Percentiles rank a stretch among this genome's conserved stretches.
Conservation (phyloP, 2,888 invertebrate species). For the Platycheirus albimanus region DNA sequence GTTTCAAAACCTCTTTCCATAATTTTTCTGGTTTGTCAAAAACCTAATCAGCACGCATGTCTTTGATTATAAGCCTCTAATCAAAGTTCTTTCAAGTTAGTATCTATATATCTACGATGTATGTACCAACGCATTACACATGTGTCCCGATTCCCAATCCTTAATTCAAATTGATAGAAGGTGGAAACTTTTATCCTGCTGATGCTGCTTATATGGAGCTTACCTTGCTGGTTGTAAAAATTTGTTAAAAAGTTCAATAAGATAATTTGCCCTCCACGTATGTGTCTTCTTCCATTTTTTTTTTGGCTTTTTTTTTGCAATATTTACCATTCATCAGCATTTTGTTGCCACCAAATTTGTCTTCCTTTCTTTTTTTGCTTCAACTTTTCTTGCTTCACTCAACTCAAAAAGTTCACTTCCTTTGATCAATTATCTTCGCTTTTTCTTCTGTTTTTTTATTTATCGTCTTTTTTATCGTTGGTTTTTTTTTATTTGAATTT, state of each 20-base stretch:
- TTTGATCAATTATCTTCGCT: conserved; percentile 70
- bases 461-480: conserved; percentile 13
- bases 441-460: conserved; percentile 23
- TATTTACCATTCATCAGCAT: conserved; percentile 44
- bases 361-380: conserved; percentile 5
- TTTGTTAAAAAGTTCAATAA: conserved; percentile 61
- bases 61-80: conserved; percentile 39
- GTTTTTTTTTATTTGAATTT: conserved; percentile 24
- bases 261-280: conserved; percentile 30
- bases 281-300: background rate
- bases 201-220: too few species aligned
- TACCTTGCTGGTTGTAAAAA: conserved; percentile 35
- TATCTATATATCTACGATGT: background rate
- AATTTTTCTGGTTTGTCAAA: background rate
- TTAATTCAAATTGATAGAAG: conserved; percentile 34
- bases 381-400: conserved; percentile 22
- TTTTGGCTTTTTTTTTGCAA: background rate
- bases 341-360: conserved; percentile 38
- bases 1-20: background rate
- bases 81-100: conserved; percentile 45
- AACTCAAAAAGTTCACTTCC: conserved; percentile 69
- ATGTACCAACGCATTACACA: conserved; percentile 1
- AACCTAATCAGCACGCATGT: conserved; percentile 35
- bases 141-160: background rate
- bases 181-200: conserved; percentile 16